Evolutionary conservation across 2,888 invertebrate species (phyloP), one percentile per base, ranked within the genome.

Genomic region (Dryococelus australis): DNA sequence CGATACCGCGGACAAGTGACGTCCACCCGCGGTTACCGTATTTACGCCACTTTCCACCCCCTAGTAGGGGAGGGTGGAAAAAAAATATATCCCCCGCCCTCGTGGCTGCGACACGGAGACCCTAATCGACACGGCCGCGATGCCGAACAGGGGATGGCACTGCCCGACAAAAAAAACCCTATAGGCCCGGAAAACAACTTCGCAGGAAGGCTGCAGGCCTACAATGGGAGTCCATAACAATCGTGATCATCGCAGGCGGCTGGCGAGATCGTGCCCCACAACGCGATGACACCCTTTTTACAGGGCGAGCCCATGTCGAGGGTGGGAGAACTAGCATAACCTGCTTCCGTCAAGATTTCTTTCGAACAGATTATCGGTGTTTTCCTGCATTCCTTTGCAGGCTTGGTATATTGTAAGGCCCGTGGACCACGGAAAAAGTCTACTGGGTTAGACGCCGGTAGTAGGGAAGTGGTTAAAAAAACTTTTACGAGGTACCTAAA

Each of bases 1-100:
- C 83, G 83, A 83, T 83, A 83, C 43, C 43, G 24, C 83, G 35
- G 83, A 83, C 83, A 83, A 83, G 28, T 83, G 83, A 83, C 43
- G 83, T 83, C 28, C 83, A 35, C 28, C 43, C 83, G 83, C 83
- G 83, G 83, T 83, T 83, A 83, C 20, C 35, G 35, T 83, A 83
- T 83, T 83, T 83, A 83, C 83, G 83, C 83, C 43, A 83, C 43
- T 83, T 83, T 35, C 83, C 27, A 28, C 27, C 83, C 83, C 83
- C 83, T 43, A 0, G 1, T 28, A 0, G 65, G 65, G 1, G 65
- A 65, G 24, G 47, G 65, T 5, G 65, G n/a, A 65, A n/a, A n/a
- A n/a, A n/a, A 13, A 6, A n/a, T n/a, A n/a, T n/a, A 12, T 16
- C 8, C n/a, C 24, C 65, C 65, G 65, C 65, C 65, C 65, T 65